Percentiles rank a stretch among this genome's conserved stretches.
Evolutionary conservation across 1,140 invertebrate genomes (phyloP).

Genomic region (Zaprionus nigranus): DNA sequence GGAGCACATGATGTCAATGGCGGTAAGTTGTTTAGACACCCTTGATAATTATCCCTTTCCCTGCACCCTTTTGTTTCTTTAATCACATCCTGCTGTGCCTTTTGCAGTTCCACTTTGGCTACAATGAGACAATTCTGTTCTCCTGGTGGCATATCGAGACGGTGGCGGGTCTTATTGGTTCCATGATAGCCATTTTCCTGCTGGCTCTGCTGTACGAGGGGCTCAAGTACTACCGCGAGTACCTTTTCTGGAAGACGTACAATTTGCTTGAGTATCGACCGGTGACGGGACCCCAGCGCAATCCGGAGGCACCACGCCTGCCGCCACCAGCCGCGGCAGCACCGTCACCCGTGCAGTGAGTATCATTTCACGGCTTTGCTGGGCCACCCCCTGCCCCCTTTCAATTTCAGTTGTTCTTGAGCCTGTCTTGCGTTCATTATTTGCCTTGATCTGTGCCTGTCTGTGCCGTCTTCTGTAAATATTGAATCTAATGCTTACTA

Average conservation of each 20-base stretch:
- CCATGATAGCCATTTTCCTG: slow-evolving; percentile 93
- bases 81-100: slow-evolving; percentile 34
- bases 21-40: slow-evolving; percentile 42
- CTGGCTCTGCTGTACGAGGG: slow-evolving; percentile 95
- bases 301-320: slow-evolving; percentile 84
- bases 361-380: slow-evolving; percentile 76
- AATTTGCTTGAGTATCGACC: slow-evolving; percentile 89
- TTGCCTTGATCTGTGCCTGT: neutral
- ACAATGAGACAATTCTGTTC: slow-evolving; percentile 91
- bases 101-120: slow-evolving; percentile 93
- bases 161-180: slow-evolving; percentile 91
- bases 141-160: slow-evolving; percentile 90
- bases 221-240: slow-evolving; percentile 95
- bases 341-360: slow-evolving; percentile 88
- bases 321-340: slow-evolving; percentile 69
- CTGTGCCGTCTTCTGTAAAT: slow-evolving; percentile 51
- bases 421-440: neutral
- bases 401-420: slow-evolving; percentile 1
- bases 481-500: slow-evolving; percentile 57
- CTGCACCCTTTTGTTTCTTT: neutral
- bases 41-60: neutral
- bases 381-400: neutral
- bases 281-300: slow-evolving; percentile 89
- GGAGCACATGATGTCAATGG: slow-evolving; percentile 84
- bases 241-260: slow-evolving; percentile 93